Base-by-base conservation (phyloP, 2,113 vertebrate species). In the Galbula dea region DNA sequence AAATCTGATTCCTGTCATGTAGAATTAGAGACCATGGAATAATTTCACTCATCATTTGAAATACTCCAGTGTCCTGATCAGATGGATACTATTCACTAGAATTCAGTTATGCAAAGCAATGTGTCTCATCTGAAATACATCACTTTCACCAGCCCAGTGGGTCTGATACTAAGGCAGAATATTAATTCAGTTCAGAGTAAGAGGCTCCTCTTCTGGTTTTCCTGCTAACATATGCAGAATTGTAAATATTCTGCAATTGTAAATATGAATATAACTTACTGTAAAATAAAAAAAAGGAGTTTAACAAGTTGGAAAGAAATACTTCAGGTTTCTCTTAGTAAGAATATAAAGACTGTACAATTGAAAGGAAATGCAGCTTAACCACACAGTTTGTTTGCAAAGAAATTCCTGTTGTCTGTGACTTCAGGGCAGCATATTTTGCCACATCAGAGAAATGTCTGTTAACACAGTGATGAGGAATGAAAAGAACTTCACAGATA, bases 41-140 rank as follows among this genome's bases (percentile, higher is more conserved):
- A 89, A 95, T 87, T 93, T 91, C 41, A 52, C 19, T 91, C 89
- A 76, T 86, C 30, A 69, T 94, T 83, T 95, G 86, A 92, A 93
- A 79, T 84, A 89, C 41, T 78, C 46, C 46, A 84, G 46, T 94
- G 81, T 93, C 86, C 74, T 90, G 84, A 61, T 79, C 92, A 58
- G 36, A 45, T 45, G 18, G 41, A 29, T 75, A 63, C 62, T 82
- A 66, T 57, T 65, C 49, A 75, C 75, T 20, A 73, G 46, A 88
- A 92, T 84, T 92, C 36, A 76, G 58, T 89, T 90, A 87, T 82
- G 36, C 34, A 92, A 84, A 90, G 78, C n/a, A 76, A 37, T 22
- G 24, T 74, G 36, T 87, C 77, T 94, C 71, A 48, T 87, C 71
- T 89, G 74, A 96, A 89, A 79, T 57, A 69, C 29, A 89, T 87